A percentile compares a stretch with the other conserved stretches of the same genome.
Evolutionary conservation across 2,797 vertebrate species (phyloP).

Genomic region (Halcyon chelicuti): DNA sequence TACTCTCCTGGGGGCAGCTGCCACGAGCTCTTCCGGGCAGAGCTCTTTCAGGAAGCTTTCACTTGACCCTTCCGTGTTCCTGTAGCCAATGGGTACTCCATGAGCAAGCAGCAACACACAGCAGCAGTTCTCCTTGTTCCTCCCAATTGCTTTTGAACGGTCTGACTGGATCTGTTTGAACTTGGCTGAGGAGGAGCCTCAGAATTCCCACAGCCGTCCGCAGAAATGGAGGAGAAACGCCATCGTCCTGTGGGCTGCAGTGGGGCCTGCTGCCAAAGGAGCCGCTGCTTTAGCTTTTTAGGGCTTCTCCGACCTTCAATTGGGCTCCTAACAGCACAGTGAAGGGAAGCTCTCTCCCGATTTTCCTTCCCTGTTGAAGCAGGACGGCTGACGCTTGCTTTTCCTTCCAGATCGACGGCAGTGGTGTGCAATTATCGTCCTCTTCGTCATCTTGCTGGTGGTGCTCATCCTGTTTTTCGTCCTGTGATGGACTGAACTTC

Average conservation of each 20-base stretch:
- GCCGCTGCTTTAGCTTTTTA: not conserved
- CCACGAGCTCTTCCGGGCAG: not conserved
- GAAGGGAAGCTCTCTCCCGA: not conserved
- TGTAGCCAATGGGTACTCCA: not conserved
- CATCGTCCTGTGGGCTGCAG: rapidly evolving
- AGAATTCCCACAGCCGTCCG: not conserved
- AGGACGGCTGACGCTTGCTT: conserved; percentile 3
- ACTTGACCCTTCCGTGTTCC: not conserved
- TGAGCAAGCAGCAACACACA: not conserved
- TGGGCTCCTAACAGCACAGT: not conserved
- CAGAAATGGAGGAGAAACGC: not conserved
- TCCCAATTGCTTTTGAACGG: not conserved
- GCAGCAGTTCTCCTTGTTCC: not conserved
- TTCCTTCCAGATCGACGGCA: conserved; percentile 91
- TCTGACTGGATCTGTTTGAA: not conserved
- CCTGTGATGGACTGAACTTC: conserved; percentile 82
- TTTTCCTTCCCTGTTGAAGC: not conserved
- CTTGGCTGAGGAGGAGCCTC: not conserved
- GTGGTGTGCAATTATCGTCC: conserved; percentile 94
- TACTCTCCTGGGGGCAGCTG: not conserved
- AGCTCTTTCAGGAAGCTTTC: not conserved
- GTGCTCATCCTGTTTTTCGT: conserved; percentile 91
- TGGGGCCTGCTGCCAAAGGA: not conserved
- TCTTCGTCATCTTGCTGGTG: conserved; percentile 90
- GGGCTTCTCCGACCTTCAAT: not conserved